Percentiles rank a stretch among this genome's conserved stretches.
These are phyloP conservation scores for Parnassius glacialis DNA, from an alignment of 2,888 invertebrate species.

Conservation along the genomic window DNA sequence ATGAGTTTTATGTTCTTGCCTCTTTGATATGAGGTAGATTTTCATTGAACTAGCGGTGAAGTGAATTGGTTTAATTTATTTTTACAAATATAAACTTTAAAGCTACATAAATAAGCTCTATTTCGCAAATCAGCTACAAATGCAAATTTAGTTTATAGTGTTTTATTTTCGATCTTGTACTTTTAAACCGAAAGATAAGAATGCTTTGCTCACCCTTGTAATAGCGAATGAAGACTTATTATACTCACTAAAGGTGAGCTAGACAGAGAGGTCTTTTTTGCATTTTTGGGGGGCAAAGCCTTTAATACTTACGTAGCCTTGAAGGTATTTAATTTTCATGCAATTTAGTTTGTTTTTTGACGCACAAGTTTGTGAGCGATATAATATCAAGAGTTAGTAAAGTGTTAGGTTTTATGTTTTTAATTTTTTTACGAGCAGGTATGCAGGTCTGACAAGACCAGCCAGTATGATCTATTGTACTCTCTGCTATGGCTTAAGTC, in stretches of 20 bases:
- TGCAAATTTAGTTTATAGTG: slow-evolving; percentile 1
- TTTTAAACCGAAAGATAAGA: slow-evolving; percentile 18
- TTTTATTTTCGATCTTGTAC: slow-evolving; percentile 22
- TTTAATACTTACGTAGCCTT: slow-evolving; percentile 22
- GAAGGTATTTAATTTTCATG: slow-evolving; percentile 22
- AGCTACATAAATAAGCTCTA: background rate
- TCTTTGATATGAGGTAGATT: slow-evolving; percentile 40
- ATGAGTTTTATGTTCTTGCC: slow-evolving; percentile 45
- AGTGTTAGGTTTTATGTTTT: too few relatives aligned
- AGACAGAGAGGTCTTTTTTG: slow-evolving; percentile 39
- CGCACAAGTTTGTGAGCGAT: background rate
- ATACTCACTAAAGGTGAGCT: slow-evolving; percentile 43
- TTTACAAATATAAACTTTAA: slow-evolving; percentile 37
- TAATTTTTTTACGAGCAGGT: too few relatives aligned
- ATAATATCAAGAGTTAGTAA: background rate
- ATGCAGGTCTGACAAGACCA: too few relatives aligned
- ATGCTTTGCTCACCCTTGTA: slow-evolving; percentile 20
- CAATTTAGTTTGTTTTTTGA: slow-evolving; percentile 14
- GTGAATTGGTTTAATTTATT: slow-evolving; percentile 30
- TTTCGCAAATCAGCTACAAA: background rate
- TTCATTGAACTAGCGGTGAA: slow-evolving; percentile 39
- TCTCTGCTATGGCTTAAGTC: too few relatives aligned
- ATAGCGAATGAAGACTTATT: slow-evolving; percentile 40
- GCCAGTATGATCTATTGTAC: too few relatives aligned
- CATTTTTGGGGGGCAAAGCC: slow-evolving; percentile 33